Conservation (phyloP, 2,113 vertebrate genomes). For the Bagarius yarrelli region DNA sequence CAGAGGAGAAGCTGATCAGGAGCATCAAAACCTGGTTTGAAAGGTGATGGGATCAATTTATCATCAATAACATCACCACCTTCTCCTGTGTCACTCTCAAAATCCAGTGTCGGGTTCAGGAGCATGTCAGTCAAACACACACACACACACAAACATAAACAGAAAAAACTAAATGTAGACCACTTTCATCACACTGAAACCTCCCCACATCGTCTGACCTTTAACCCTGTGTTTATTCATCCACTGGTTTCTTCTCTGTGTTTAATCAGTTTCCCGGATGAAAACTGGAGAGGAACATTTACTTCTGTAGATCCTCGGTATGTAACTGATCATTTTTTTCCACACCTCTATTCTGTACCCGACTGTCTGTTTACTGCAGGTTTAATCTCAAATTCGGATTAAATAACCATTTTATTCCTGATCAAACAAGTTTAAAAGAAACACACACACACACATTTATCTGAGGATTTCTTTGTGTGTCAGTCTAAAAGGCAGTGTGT, state of each 20-base stretch:
- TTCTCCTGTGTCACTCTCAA: background rate
- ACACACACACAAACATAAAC: background rate
- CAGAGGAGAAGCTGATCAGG: constrained; percentile 71
- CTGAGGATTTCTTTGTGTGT: no score
- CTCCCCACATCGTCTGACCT: no score
- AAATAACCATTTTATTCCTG: background rate
- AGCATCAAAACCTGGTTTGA: constrained; percentile 91
- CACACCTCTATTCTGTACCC: background rate
- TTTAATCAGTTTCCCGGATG: constrained; percentile 73
- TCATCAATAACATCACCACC: background rate
- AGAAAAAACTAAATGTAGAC: background rate
- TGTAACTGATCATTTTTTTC: background rate
- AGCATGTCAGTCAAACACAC: background rate
- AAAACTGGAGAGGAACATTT: constrained; percentile 80
- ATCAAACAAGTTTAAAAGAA: background rate
- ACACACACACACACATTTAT: no score
- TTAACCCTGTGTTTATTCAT: no score
- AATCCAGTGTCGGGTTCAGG: background rate
- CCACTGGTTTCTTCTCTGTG: background rate
- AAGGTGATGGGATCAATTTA: constrained; percentile 71
- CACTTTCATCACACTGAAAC: no score
- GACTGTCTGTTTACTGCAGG: background rate
- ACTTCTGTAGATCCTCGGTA: constrained; percentile 77
- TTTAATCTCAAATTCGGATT: background rate
- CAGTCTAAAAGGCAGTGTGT: background rate